Evolutionary conservation across 2,888 invertebrate genomes (phyloP), one percentile per base, ranked within the genome.

Genomic region (Idaea aversata): DNA sequence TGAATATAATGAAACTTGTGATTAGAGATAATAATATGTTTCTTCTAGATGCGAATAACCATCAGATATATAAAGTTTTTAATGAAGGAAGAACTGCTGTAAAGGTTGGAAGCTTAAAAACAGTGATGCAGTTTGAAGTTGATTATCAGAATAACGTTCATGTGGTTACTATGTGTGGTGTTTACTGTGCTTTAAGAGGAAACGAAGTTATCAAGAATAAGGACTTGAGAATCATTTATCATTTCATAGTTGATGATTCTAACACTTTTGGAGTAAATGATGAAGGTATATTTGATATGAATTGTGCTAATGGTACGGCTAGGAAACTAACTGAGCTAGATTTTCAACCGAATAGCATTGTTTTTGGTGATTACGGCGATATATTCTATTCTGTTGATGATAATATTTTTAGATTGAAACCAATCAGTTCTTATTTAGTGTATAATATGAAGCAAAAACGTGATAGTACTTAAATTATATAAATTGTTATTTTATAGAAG

Each of bases 291-390:
- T 87, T 83, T 63, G 83, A 87, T 71, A 83, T 92, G 2, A 70
- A 89, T 70, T 92, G 92, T 74, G 67, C 57, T 0, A 89, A 91
- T 35, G 91, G 92, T 0, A 91, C 89, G 0, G 90, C 91, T 0
- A 79, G 64, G 0, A 86, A 79, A 69, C 72, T 88, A 0, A 83
- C 87, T 0, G 75, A 79, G 63, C 63, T 91, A 61, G 72, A 84
- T 64, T 91, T 91, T 64, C 75, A 73, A 7, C 87, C 91, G 0
- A 75, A 78, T 61, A 89, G 91, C 64, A 85, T 92, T 25, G 82
- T 86, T 4, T 87, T 87, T 62, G 92, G 92, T 0, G 91, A 91
- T 64, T 90, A 92, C 34, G 91, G 91, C 0, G 91, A 91, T 65
- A 85, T 91, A 70, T 90, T 82, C 72, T 92, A 90, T 71, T 83